Evolutionary conservation across 1,140 invertebrate genomes (phyloP).

Genomic region (Ceratina australensis): DNA sequence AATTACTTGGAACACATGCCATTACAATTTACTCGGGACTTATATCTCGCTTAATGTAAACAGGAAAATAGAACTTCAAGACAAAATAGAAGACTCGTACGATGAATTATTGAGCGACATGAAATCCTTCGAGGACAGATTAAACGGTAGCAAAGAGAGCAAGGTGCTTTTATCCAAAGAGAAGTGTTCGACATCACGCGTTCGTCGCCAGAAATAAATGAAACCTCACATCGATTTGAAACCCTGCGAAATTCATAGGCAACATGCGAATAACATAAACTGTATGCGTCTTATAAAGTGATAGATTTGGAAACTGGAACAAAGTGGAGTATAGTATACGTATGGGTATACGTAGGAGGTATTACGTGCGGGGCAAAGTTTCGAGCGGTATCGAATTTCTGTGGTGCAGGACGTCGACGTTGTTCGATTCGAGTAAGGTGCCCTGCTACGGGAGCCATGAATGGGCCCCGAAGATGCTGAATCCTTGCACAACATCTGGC

Average conservation of each 20-base stretch:
- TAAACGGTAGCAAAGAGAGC: neutral
- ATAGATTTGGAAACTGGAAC: constrained; percentile 53
- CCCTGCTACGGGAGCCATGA: constrained; percentile 61
- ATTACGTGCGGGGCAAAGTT: constrained; percentile 42
- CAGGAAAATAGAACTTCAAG: neutral
- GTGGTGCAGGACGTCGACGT: constrained; percentile 67
- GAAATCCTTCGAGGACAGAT: constrained; percentile 49
- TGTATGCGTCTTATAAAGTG: neutral
- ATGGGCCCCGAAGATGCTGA: constrained; percentile 63
- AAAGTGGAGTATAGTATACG: constrained; percentile 46
- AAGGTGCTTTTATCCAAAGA: neutral
- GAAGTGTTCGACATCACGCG: neutral
- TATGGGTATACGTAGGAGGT: constrained; percentile 30
- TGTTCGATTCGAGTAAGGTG: constrained; percentile 67
- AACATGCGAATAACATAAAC: neutral
- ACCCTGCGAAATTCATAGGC: too few relatives aligned
- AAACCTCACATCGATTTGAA: too few relatives aligned
- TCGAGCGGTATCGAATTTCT: constrained; percentile 68
- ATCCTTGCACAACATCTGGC: constrained; percentile 71
- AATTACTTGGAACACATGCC: too few relatives aligned
- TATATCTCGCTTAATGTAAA: neutral
- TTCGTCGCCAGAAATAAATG: too few relatives aligned
- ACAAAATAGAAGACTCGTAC: constrained; percentile 22
- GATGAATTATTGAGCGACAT: constrained; percentile 61
- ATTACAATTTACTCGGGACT: too few relatives aligned